A percentile compares a stretch with the other conserved stretches of the same genome.
Evolutionary conservation across 2,113 vertebrate species (phyloP).

Genomic region (Piprites chloris): DNA sequence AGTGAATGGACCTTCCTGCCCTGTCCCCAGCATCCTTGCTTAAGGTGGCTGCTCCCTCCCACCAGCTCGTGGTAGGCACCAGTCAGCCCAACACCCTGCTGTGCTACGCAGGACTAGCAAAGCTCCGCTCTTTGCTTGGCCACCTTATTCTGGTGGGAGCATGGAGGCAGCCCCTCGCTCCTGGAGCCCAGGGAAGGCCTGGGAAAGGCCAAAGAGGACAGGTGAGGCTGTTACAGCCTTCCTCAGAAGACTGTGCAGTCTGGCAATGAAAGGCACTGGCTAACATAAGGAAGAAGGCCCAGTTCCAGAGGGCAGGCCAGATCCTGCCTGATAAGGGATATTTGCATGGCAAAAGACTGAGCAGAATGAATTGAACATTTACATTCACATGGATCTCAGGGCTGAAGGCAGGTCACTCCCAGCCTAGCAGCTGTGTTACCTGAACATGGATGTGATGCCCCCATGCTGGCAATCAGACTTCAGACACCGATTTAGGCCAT

Average conservation of each 20-base stretch:
- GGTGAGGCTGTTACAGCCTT: background rate
- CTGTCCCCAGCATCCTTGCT: background rate
- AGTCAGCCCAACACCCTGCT: background rate
- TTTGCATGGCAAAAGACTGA: background rate
- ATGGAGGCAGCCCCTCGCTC: background rate
- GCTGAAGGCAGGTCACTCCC: background rate
- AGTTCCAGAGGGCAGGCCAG: background rate
- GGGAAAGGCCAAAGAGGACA: background rate
- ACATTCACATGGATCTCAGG: background rate
- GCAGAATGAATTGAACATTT: background rate
- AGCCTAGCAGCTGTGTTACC: background rate
- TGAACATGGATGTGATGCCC: background rate
- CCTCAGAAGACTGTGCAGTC: background rate
- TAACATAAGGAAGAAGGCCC: background rate
- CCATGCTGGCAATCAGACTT: background rate
- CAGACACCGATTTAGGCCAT: background rate
- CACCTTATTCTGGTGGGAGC: rapidly evolving
- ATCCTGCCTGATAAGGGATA: background rate
- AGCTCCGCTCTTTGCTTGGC: background rate
- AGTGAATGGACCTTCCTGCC: background rate
- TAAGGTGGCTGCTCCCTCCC: background rate
- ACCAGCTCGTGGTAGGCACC: background rate
- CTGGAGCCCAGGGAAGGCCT: background rate
- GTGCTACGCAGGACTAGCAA: background rate
- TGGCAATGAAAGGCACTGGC: background rate